Base-by-base conservation (phyloP, 2,113 vertebrate species). In the Chrysochloris asiatica region DNA sequence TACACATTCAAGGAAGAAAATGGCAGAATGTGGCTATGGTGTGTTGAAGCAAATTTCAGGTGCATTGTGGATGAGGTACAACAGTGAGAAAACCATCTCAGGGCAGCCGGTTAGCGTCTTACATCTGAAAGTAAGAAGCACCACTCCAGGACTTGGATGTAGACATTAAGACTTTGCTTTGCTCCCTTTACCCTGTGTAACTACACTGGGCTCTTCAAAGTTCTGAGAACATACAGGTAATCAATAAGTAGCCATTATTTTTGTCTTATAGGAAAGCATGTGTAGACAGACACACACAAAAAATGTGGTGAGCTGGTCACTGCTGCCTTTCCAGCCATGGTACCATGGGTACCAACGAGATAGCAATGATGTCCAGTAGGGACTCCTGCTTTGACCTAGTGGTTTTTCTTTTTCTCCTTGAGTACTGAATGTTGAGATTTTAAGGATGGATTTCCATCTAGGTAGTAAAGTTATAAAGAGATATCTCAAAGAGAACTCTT, bases 341-440 rank as follows among this genome's bases (percentile, higher is more conserved):
- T n/a, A n/a, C n/a, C n/a, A n/a, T n/a, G n/a, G n/a, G n/a, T n/a
- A n/a, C n/a, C n/a, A n/a, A n/a, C n/a, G n/a, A n/a, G n/a, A n/a
- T n/a, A n/a, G n/a, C n/a, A 91, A 91, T 93, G 90, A 90, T 94
- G 75, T 93, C 91, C 96, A 94, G 54, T 0, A 65, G 91, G 93
- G 95, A 96, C 83, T 90, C 30, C 2, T 63, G 77, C 77, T 86
- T 88, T 96, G 95, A 95, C 83, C 90, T 89, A 48, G 77, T 59
- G 90, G 80, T 33, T 96, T 94, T 83, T 86, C 50, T 80, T 67
- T 90, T 93, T 67, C 71, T 90, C 45, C 73, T 88, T 81, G 78
- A 63, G 50, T n/a, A 43, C 72, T 86, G 76, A 36, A 16, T 89
- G 80, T 89, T 92, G 86, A 72, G 72, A 89, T 78, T 77, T 71